Percentiles rank a stretch among this genome's conserved stretches.
These are phyloP conservation scores for Telenomus remus DNA, from an alignment of 1,140 invertebrate species.

Conservation along the genomic window DNA sequence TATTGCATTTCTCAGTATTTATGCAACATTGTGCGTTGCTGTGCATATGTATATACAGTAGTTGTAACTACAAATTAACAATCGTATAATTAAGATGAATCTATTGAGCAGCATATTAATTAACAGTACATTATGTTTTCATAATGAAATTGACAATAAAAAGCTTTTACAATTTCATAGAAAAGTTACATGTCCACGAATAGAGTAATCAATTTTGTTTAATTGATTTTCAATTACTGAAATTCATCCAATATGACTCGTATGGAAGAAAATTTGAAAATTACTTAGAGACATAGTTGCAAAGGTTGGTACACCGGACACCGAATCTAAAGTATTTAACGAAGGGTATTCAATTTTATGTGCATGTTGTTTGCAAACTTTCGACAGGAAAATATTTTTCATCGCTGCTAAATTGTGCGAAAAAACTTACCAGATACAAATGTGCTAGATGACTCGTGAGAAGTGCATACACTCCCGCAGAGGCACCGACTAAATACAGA, in stretches of 20 bases:
- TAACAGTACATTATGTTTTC: not conserved
- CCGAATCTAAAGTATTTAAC: no score
- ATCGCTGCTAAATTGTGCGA: constrained; percentile 8
- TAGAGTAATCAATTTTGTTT: constrained; percentile 9
- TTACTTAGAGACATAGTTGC: not conserved
- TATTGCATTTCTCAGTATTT: not conserved
- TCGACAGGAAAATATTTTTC: no score
- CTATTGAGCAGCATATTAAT: constrained; percentile 3
- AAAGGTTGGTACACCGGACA: no score
- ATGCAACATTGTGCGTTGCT: not conserved
- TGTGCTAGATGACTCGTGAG: constrained; percentile 93
- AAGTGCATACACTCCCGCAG: constrained; percentile 95
- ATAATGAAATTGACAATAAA: constrained; percentile 15
- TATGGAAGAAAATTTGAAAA: not conserved
- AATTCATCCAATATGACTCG: not conserved
- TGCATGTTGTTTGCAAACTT: no score
- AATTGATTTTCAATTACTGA: constrained; percentile 8
- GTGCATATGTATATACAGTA: not conserved
- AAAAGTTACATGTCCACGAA: not conserved
- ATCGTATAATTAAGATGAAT: constrained; percentile 17
- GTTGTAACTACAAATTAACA: constrained; percentile 10
- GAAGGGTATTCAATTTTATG: no score
- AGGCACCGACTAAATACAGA: constrained; percentile 90
- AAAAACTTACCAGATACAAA: constrained; percentile 84
- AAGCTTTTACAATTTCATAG: not conserved